phyloP scores from a whole-genome alignment of 2,888 invertebrate species.

The Scaptomyza polygonia region DNA sequence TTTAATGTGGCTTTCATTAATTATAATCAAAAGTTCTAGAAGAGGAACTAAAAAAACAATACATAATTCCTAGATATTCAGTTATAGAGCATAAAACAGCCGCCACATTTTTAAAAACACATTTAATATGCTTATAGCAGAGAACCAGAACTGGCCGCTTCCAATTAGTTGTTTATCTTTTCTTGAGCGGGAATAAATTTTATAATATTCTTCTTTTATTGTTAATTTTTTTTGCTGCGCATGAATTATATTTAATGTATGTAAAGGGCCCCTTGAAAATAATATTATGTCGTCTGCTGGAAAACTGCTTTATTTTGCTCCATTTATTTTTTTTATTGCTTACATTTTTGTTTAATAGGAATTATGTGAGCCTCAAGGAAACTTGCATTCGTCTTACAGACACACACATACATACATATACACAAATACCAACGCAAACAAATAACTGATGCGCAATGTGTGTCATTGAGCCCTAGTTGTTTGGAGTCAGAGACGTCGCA shows the following conservation, averaged over 20 bases:
- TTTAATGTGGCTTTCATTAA: no score
- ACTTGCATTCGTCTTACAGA: slow-evolving; percentile 53
- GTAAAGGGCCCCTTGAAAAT: slow-evolving; percentile 25
- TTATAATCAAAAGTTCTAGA: background rate
- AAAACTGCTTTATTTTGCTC: no score
- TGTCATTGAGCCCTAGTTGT: slow-evolving; percentile 18
- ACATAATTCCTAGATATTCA: no score
- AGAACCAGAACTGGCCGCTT: slow-evolving; percentile 6
- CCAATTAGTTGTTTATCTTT: slow-evolving; percentile 40
- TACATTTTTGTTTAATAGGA: slow-evolving; percentile 29
- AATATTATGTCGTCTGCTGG: no score
- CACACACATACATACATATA: slow-evolving; percentile 19
- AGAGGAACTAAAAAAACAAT: no score
- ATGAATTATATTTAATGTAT: slow-evolving; percentile 59
- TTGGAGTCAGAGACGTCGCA: slow-evolving; percentile 19
- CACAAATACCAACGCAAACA: slow-evolving; percentile 8
- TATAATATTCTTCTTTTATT: slow-evolving; percentile 16
- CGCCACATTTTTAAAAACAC: slow-evolving; percentile 44
- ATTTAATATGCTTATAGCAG: slow-evolving; percentile 11
- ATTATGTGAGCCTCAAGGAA: slow-evolving; percentile 52
- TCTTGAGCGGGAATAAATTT: slow-evolving; percentile 49
- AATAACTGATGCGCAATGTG: slow-evolving; percentile 24
- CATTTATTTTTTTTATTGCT: no score
- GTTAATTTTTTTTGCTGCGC: slow-evolving; percentile 26
- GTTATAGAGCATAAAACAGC: slow-evolving; percentile 13